Base-by-base conservation (phyloP, 2,113 vertebrate species). In the Melanerpes formicivorus region DNA sequence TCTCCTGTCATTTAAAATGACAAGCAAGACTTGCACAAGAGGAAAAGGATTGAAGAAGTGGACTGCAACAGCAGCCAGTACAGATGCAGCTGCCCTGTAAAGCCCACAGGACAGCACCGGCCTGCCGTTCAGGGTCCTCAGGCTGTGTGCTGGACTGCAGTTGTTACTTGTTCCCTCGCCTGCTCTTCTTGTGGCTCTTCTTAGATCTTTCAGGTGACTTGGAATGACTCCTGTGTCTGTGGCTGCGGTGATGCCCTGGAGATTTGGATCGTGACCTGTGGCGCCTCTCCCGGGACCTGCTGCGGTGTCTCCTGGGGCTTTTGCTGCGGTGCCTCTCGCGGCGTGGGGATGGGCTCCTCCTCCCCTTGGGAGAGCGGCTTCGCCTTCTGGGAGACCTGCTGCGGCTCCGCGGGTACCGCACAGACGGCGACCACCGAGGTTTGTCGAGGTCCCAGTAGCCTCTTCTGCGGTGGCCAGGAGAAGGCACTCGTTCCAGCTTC, bases 291-390 rank as follows among this genome's bases (percentile, higher is more conserved):
- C 99, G 97, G 87, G 99, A 99, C 34, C 99, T 97, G 96, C 99
- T 99, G 63, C 99, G 98, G 88, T 99, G 99, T 18, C 99, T 96
- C 32, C 99, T 98, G 3, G 99, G 99, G 90, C 99, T 99, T 96
- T 99, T 99, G 96, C 99, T 99, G 92, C 99, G 98, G 79, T 99
- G 99, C 66, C 99, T 98, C 56, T 99, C 99, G 77, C 99, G 98
- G 19, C 99, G 98, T 1, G 98, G 99, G 0, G 99, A 99, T 1
- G 98, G 98, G 83, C 99, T 99, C 99, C 99, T 99, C 70, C 99
- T 97, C 78, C 99, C 98, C 96, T 99, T 99, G 1, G 99, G 99
- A 78, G 99, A 99, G 56, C 99, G 97, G 97, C 99, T 99, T 96
- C 99, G 97, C 96, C 99, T 99, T 94, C 99, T 97, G 2, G 99